A percentile compares a stretch with the other conserved stretches of the same genome.
phyloP scores from a whole-genome alignment of 2,797 vertebrate genomes.

The Catostomus latipinnis region DNA sequence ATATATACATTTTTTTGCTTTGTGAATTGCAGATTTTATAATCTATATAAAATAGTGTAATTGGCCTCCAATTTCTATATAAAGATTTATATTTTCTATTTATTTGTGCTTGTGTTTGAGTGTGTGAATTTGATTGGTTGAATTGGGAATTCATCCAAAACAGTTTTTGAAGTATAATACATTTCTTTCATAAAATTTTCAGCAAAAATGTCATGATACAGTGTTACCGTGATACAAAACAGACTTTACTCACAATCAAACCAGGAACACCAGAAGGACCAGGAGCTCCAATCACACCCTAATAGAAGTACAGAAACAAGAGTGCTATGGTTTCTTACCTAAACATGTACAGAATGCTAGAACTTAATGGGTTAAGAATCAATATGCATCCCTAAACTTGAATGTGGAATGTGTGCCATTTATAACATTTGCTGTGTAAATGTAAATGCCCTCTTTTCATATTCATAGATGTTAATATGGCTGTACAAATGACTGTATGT shows the following conservation, averaged over 20 bases:
- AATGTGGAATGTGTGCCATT: not conserved
- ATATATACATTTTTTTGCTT: not conserved
- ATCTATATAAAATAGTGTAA: not conserved
- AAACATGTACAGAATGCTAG: slow-evolving; percentile 71
- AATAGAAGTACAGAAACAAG: slow-evolving; percentile 62
- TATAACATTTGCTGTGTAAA: slow-evolving; percentile 1
- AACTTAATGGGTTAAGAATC: not conserved
- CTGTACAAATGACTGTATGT: slow-evolving; percentile 32
- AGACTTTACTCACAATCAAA: slow-evolving; percentile 90
- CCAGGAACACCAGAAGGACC: slow-evolving; percentile 94
- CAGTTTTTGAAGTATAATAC: no score
- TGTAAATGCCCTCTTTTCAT: not conserved
- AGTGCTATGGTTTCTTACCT: slow-evolving; percentile 68
- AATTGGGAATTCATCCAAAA: no score
- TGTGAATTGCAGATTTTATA: no score
- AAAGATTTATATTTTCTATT: no score
- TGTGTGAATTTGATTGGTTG: not conserved
- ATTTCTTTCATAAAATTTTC: no score
- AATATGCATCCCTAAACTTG: not conserved
- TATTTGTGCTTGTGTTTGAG: not conserved
- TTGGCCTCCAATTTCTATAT: not conserved
- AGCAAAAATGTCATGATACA: not conserved
- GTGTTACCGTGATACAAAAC: slow-evolving; percentile 26
- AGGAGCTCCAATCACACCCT: slow-evolving; percentile 92
- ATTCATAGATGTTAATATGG: slow-evolving; percentile 23